phyloP scores from a whole-genome alignment of 92 coral and sea anemone species.

The Isaurus tuberculatus region DNA sequence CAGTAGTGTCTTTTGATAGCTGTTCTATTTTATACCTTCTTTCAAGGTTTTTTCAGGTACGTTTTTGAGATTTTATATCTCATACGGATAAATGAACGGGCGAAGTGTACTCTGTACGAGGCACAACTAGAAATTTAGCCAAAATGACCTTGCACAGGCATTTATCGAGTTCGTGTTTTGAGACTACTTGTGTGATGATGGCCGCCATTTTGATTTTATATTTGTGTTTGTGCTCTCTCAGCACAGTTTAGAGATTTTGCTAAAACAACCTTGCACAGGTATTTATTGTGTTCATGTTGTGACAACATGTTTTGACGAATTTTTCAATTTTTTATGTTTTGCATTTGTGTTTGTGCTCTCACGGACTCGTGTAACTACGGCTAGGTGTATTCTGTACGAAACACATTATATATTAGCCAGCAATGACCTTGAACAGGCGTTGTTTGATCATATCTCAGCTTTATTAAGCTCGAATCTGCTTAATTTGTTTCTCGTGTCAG shows the following conservation, averaged over 20 bases:
- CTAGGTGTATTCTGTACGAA: conserved; percentile 16
- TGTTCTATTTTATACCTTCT: neutral
- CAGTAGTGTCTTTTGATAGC: neutral
- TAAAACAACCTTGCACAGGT: conserved; percentile 37
- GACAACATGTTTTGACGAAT: neutral
- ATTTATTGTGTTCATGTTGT: conserved; percentile 25
- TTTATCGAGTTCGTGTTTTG: conserved; percentile 40
- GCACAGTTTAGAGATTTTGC: neutral
- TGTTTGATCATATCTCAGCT: conserved; percentile 1
- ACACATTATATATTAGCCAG: neutral
- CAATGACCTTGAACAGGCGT: conserved; percentile 32
- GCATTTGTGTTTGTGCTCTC: neutral
- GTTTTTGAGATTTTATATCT: conserved; percentile 16
- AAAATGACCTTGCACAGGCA: conserved; percentile 51
- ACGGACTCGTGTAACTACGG: neutral
- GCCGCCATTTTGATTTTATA: neutral
- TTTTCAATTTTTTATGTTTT: neutral
- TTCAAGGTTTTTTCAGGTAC: conserved; percentile 34
- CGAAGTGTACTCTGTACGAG: conserved; percentile 56
- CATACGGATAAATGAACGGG: conserved; percentile 31
- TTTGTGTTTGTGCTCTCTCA: neutral
- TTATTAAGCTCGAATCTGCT: conserved; percentile 8
- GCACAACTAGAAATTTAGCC: conserved; percentile 39
- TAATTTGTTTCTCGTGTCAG: conserved; percentile 20
- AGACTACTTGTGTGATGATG: neutral